Base-by-base conservation (phyloP, 2,888 invertebrate species). In the Trissonchulus latispiculum region DNA sequence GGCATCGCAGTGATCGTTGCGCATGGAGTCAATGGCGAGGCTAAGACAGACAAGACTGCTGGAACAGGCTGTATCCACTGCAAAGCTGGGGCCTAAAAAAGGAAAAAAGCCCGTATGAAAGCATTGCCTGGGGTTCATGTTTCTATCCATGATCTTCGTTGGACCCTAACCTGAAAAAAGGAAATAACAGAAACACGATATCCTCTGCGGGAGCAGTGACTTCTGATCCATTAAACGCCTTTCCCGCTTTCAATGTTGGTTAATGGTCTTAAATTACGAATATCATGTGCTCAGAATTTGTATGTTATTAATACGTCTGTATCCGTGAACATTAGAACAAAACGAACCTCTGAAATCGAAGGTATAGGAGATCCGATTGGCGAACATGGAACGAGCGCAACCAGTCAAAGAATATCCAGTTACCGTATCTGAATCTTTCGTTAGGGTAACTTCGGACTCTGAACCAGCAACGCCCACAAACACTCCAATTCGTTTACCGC, bases 41-140 rank as follows among this genome's bases (percentile, higher is more conserved):
- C 75, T 72, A 31, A 81, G 75, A 59, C 80, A 80, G 83, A 92
- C 89, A 83, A 96, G 86, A 77, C 94, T 92, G 80, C 95, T 95
- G 0, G 96, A 96, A 85, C 97, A 99, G 15, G 97, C 97, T 1
- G 97, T 96, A 85, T 99, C 97, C 70, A 97, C 86, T 37, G 95
- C 90, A 85, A 91, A 95, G 83, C 95, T 95, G 8, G 97, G 97
- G 1, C 97, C 89, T 87, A 79, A 2, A 71, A 71, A n/a, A 3
- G 28, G 28, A 28, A 64, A 64, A 64, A n/a, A 23, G n/a, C 59
- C n/a, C n/a, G n/a, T n/a, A n/a, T n/a, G n/a, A n/a, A n/a, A n/a
- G n/a, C n/a, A n/a, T n/a, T n/a, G n/a, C n/a, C n/a, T n/a, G n/a
- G n/a, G n/a, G n/a, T n/a, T n/a, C n/a, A n/a, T n/a, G n/a, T n/a